phyloP scores from a whole-genome alignment of 2,797 vertebrate species.

The Phylloscopus collybita region DNA sequence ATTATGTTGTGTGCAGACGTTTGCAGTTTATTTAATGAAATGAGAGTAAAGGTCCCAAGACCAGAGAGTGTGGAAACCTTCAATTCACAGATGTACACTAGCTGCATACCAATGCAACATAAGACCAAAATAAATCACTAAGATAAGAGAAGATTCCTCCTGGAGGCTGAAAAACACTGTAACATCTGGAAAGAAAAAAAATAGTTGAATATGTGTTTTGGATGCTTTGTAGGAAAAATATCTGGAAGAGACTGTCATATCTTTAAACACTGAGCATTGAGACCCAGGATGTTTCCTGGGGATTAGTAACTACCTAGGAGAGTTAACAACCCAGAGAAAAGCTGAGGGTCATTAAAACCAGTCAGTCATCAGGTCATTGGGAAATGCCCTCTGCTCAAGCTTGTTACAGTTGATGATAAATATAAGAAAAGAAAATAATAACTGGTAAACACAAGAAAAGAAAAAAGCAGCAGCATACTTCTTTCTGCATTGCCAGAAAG shows the following conservation, averaged over 20 bases:
- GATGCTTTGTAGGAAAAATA: conserved; percentile 50
- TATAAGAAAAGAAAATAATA: not conserved
- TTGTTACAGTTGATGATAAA: not conserved
- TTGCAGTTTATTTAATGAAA: not conserved
- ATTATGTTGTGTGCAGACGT: not conserved
- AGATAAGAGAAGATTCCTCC: conserved; percentile 56
- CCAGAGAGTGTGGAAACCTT: conserved; percentile 20
- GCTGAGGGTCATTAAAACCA: conserved; percentile 24
- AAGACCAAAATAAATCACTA: conserved; percentile 57
- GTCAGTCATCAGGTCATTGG: not conserved
- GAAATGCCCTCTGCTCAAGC: not conserved
- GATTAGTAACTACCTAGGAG: conserved; percentile 56
- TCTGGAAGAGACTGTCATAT: not conserved
- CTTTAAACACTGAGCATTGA: not conserved
- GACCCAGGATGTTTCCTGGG: not conserved
- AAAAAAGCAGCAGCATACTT: not conserved
- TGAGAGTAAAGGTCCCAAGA: not conserved
- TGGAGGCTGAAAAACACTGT: conserved; percentile 7
- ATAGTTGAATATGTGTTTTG: not conserved
- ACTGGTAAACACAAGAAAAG: not conserved
- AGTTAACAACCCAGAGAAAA: conserved; percentile 26
- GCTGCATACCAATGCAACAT: conserved; percentile 18
- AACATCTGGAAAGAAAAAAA: conserved; percentile 57
- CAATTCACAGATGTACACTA: not conserved
- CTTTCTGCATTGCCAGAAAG: not conserved